Percentiles rank a stretch among this genome's conserved stretches.
Evolutionary conservation across 2,113 vertebrate genomes (phyloP).

Genomic region (Phyllostomus discolor): DNA sequence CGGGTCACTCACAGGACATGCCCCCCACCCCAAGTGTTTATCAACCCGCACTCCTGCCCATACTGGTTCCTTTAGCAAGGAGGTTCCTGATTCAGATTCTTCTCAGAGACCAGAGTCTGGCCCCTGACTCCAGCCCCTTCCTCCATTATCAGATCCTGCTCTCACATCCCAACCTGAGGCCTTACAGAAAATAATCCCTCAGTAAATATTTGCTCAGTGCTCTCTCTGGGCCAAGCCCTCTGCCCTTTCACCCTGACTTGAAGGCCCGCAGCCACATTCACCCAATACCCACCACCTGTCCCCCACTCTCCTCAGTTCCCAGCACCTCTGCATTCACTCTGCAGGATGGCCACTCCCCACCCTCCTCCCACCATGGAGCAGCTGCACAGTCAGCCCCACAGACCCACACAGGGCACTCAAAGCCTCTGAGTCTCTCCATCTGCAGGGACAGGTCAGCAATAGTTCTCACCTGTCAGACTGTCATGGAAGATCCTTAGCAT

Average conservation of each 20-base stretch:
- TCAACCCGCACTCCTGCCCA: neutral
- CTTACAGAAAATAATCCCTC: neutral
- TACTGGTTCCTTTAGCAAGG: neutral
- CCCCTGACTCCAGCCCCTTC: neutral
- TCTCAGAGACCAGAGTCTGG: neutral
- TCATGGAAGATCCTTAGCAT: neutral
- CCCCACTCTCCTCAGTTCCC: neutral
- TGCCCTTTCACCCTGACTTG: neutral
- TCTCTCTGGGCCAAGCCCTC: neutral
- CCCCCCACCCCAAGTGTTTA: neutral
- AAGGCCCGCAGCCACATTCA: neutral
- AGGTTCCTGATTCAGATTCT: neutral
- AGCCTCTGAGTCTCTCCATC: neutral
- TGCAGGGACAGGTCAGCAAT: neutral
- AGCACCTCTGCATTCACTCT: neutral
- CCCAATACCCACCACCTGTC: neutral
- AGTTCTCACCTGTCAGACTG: neutral
- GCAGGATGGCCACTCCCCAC: neutral
- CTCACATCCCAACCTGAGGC: neutral
- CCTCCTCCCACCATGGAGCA: neutral
- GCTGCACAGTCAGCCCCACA: fast-evolving
- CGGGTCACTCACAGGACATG: neutral
- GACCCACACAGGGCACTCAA: neutral
- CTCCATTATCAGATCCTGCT: neutral
- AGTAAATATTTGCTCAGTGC: neutral